Percentiles rank a stretch among this genome's conserved stretches.
These are phyloP conservation scores for Meloidogyne exigua DNA, from an alignment of 1,140 invertebrate species.

Conservation along the genomic window DNA sequence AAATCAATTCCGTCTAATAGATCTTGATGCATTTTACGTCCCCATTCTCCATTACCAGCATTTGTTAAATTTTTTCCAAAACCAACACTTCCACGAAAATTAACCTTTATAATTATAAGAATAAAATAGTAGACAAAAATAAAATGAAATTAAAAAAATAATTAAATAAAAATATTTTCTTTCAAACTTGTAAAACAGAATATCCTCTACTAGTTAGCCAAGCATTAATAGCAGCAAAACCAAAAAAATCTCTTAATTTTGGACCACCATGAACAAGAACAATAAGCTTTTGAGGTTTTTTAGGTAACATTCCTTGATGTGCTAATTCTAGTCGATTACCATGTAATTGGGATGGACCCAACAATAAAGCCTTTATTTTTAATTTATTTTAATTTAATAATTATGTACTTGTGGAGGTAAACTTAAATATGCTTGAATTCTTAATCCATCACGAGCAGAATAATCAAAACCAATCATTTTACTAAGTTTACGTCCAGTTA, in stretches of 20 bases:
- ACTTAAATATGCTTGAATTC: conserved; percentile 59
- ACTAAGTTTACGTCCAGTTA: conserved; percentile 48
- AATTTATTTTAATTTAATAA: conserved; percentile 10
- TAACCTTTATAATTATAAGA: conserved; percentile 43
- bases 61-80: conserved; percentile 61
- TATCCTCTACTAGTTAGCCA: conserved; percentile 62
- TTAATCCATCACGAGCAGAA: conserved; percentile 55
- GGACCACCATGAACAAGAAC: conserved; percentile 62
- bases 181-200: conserved; percentile 56
- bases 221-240: conserved; percentile 56
- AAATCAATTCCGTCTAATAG: conserved; percentile 61
- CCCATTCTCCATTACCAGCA: conserved; percentile 63
- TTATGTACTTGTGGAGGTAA: conserved; percentile 48
- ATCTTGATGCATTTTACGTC: conserved; percentile 62
- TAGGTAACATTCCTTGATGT: conserved; percentile 52
- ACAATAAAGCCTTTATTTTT: conserved; percentile 20
- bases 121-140: neutral
- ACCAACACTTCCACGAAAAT: conserved; percentile 60
- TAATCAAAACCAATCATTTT: conserved; percentile 62
- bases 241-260: conserved; percentile 60
- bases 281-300: conserved; percentile 56
- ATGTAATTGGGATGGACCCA: conserved; percentile 45
- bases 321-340: conserved; percentile 51
- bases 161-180: too few relatives aligned
- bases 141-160: too few relatives aligned